A percentile compares a stretch with the other conserved stretches of the same genome.
Evolutionary conservation across 2,797 vertebrate species (phyloP).

Genomic region (Myioborus miniatus): DNA sequence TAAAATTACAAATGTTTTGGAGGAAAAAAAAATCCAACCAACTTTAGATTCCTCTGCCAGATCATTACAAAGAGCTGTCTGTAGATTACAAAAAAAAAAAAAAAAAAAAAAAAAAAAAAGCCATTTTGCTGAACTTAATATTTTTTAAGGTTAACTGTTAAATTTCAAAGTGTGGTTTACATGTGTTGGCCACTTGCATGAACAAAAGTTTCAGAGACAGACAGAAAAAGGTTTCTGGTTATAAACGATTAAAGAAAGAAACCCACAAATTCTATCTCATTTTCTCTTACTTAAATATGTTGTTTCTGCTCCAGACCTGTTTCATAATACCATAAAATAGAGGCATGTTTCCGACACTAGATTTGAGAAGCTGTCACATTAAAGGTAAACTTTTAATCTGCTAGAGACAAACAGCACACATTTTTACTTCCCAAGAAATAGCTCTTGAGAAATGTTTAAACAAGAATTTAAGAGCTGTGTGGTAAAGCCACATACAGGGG

Average conservation of each 20-base stretch:
- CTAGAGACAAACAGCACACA: constrained; percentile 56
- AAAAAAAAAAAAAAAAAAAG: not conserved
- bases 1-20: constrained; percentile 61
- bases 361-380: constrained; percentile 54
- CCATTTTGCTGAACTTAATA: constrained; percentile 31
- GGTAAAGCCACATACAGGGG: constrained; percentile 37
- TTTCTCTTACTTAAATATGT: constrained; percentile 26
- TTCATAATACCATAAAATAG: constrained; percentile 65
- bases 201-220: constrained; percentile 25
- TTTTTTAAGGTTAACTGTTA: constrained; percentile 55
- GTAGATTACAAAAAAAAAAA: not conserved
- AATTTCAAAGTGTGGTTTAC: constrained; percentile 47
- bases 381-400: constrained; percentile 73
- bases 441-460: constrained; percentile 70
- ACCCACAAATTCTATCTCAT: constrained; percentile 24
- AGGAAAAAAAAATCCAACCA: not conserved
- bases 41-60: constrained; percentile 51
- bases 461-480: constrained; percentile 69
- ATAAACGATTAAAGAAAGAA: constrained; percentile 53
- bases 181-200: constrained; percentile 30
- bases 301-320: constrained; percentile 58
- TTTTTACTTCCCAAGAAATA: constrained; percentile 67
- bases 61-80: constrained; percentile 45
- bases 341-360: constrained; percentile 27
- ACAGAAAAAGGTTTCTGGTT: constrained; percentile 29